Evolutionary conservation across 30 jellyfish, hydroid and myxozoan genomes (phyloP).

Genomic region (Phacellophora camtschatica): DNA sequence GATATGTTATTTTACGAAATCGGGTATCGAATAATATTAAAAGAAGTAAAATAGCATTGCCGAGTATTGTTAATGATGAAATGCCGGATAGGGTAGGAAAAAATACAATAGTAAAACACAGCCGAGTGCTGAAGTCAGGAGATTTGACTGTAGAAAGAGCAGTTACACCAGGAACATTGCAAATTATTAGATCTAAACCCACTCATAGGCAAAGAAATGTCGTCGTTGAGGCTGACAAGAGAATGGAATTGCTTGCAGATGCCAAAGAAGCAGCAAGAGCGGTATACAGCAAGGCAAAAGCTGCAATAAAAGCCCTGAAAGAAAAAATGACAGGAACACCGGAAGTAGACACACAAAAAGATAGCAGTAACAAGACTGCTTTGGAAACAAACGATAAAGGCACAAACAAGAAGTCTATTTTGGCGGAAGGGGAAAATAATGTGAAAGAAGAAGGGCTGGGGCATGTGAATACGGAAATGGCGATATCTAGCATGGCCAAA

Average conservation of each 20-base stretch:
- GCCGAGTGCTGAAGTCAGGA: background rate
- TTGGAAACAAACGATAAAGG: constrained; percentile 61
- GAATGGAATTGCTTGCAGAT: constrained; percentile 35
- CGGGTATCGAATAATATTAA: constrained; percentile 20
- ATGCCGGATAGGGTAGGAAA: constrained; percentile 28
- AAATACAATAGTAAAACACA: constrained; percentile 32
- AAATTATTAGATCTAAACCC: constrained; percentile 23
- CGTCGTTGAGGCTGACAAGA: constrained; percentile 14
- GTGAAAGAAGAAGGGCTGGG: constrained; percentile 59
- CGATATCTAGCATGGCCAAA: constrained; percentile 37
- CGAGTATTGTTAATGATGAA: constrained; percentile 60
- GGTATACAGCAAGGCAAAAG: constrained; percentile 57
- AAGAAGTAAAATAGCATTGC: constrained; percentile 45
- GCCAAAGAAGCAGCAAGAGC: constrained; percentile 63
- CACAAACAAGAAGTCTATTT: constrained; percentile 25
- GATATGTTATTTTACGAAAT: constrained; percentile 58
- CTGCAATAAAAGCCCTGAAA: constrained; percentile 34
- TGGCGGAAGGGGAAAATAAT: constrained; percentile 16
- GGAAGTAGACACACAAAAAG: background rate
- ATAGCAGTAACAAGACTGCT: background rate
- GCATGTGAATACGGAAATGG: constrained; percentile 56
- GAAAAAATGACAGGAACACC: constrained; percentile 21
- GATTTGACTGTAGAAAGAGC: constrained; percentile 1
- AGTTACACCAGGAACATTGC: constrained; percentile 65
- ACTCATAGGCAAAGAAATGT: background rate